phyloP scores from a whole-genome alignment of 2,113 vertebrate species.

The Beaufortia kweichowensis region DNA sequence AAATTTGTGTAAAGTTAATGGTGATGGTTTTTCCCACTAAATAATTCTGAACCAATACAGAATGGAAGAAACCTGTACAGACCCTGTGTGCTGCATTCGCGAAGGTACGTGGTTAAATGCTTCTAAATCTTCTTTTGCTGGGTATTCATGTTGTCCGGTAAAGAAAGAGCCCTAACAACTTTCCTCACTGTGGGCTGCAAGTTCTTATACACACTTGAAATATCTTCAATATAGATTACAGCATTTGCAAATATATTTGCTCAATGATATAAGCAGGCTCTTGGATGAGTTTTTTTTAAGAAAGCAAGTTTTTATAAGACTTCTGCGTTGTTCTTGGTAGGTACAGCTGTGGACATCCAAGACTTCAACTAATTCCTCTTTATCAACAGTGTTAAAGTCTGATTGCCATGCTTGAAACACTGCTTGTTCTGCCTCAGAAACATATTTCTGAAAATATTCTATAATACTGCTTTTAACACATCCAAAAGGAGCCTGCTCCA shows the following conservation, averaged over 20 bases:
- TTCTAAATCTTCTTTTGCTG: slow-evolving; percentile 17
- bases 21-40: slow-evolving; percentile 24
- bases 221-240: not conserved
- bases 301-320: slow-evolving; percentile 42
- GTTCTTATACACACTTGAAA: slow-evolving; percentile 9
- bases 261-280: slow-evolving; percentile 47
- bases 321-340: slow-evolving; percentile 35
- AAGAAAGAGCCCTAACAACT: slow-evolving; percentile 10
- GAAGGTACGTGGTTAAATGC: slow-evolving; percentile 24
- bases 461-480: slow-evolving; percentile 35
- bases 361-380: slow-evolving; percentile 48
- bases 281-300: slow-evolving; percentile 41
- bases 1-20: slow-evolving; percentile 12
- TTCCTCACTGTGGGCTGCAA: slow-evolving; percentile 26
- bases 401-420: slow-evolving; percentile 45
- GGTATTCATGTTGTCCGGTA: slow-evolving; percentile 13
- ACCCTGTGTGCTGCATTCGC: slow-evolving; percentile 19
- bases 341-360: slow-evolving; percentile 45
- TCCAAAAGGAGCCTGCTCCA: slow-evolving; percentile 35
- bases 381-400: slow-evolving; percentile 48
- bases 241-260: not conserved
- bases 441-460: slow-evolving; percentile 47
- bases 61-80: not conserved
- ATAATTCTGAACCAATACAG: slow-evolving; percentile 35
- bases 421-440: slow-evolving; percentile 41